Base-by-base conservation (phyloP, 2,888 invertebrate species). In the Anagyrus pseudococci region DNA sequence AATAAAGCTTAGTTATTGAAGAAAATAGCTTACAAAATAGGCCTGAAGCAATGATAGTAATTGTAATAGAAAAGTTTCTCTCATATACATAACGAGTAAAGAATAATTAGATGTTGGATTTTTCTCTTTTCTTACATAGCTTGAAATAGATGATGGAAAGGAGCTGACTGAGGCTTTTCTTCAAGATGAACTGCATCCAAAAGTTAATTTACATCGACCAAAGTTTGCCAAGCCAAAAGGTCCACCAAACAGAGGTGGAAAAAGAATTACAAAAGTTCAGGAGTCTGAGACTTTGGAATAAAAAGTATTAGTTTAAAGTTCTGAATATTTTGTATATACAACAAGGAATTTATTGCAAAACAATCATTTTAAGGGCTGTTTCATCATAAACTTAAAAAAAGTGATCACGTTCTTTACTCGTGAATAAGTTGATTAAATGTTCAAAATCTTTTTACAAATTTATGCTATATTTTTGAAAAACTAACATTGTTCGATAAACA, bases 221-320 rank as follows among this genome's bases (percentile, higher is more conserved):
- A 93, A 95, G 73, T 98, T 98, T 84, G 93, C 94, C 65, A 96
- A 96, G 82, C 98, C 98, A 1, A 97, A 96, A 82, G 97, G 97
- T 8, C 98, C 98, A 41, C 93, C 94, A 4, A 92, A 92, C 77
- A 85, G 97, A 73, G 97, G 97, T 43, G 95, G 95, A 0, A 94
- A 93, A 81, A 86, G 96, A 67, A 86, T 96, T 73, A 94, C 93
- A 52, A 93, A 91, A 81, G 73, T 79, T 68, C 80, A 81, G 68
- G 79, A 79, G 50, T 58, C 46, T 61, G 66, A 63, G 20, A 52
- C 26, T 48, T 41, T 50, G 10, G 64, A 68, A 55, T 68, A 56
- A 64, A 44, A 33, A 54, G 43, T 4, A 2, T n/a, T 22, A 17
- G n/a, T 17, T 20, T 44, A 4, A 44, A 56, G 19, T 58, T 49